Base-by-base conservation (phyloP, 2,797 vertebrate species). In the Gymnothorax javanicus region DNA sequence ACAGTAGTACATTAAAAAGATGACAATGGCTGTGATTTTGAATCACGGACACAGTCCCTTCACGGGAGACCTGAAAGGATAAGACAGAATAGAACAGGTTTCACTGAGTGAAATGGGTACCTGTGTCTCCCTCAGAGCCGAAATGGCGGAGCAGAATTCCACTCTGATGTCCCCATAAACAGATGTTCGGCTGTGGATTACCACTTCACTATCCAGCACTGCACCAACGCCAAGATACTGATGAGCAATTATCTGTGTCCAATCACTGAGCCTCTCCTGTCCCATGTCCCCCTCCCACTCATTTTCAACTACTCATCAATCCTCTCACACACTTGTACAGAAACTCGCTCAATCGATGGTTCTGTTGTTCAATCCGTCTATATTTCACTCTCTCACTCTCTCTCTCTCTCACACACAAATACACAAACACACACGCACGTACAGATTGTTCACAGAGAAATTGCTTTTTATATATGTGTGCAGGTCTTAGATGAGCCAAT, bases 111-210 rank as follows among this genome's bases (percentile, higher is more conserved):
- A 56, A 52, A 77, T 83, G 67, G 64, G 87, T 88, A 88, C 67
- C 89, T 87, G 81, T 79, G 79, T 79, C 59, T 62, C 82, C 87
- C 27, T 17, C 52, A 17, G 87, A n/a, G 43, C 79, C 67, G 79
- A 75, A 83, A 54, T 77, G 54, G 57, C 60, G 82, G 50, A 67
- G 64, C 77, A 88, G 87, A 87, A 64, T 83, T 69, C 67, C 79
- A 87, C 87, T 84, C 84, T 69, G 75, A 89, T 79, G 25, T 82
- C 25, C 67, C 85, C 83, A 60, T 62, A 83, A 84, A 89, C 84
- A 84, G 87, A 77, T 87, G 87, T 77, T 89, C 62, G 54, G 27
- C 20, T 87, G 82, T 86, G 82, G 86, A 33, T 52, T 17, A 59
- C 50, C 87, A 77, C 50, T 85, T 82, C 52, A 59, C 85, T 8